phyloP scores from a whole-genome alignment of 2,888 invertebrate genomes.

The Adelphocoris suturalis region DNA sequence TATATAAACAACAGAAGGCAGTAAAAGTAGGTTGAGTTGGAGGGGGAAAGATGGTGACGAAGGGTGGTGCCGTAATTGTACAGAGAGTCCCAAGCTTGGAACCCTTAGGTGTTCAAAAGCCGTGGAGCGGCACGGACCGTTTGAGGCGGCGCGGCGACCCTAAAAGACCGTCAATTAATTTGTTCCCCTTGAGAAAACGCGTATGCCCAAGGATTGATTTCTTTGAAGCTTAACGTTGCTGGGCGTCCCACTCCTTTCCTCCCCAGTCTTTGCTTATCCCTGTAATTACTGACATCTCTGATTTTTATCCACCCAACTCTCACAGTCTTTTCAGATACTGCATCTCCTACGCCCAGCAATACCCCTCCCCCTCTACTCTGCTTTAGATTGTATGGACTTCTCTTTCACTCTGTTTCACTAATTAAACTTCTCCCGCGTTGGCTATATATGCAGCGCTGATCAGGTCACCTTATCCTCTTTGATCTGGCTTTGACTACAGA shows the following conservation, averaged over 20 bases:
- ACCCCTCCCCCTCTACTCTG: background rate
- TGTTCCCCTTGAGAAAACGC: constrained; percentile 76
- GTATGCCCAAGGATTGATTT: constrained; percentile 76
- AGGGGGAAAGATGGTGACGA: constrained; percentile 44
- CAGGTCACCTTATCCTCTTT: constrained; percentile 29
- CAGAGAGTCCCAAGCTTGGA: constrained; percentile 61
- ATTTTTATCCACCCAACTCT: constrained; percentile 65
- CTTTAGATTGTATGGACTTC: constrained; percentile 17
- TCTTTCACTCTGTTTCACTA: constrained; percentile 21
- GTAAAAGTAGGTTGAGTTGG: constrained; percentile 61
- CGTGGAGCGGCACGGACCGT: constrained; percentile 62
- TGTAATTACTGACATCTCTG: constrained; percentile 73
- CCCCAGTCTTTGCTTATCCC: constrained; percentile 44
- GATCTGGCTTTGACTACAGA: background rate
- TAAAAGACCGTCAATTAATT: constrained; percentile 76
- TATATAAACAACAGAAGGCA: constrained; percentile 55
- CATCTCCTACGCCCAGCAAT: background rate
- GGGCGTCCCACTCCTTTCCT: constrained; percentile 43
- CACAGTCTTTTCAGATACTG: constrained; percentile 66
- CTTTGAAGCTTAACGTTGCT: constrained; percentile 72
- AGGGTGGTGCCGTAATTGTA: constrained; percentile 71
- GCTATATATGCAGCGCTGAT: constrained; percentile 28
- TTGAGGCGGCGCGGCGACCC: constrained; percentile 67
- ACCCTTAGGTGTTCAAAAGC: constrained; percentile 70
- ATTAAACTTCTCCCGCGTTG: constrained; percentile 37